phyloP scores from a whole-genome alignment of 2,888 invertebrate species.

The Drosophila eohydei region DNA sequence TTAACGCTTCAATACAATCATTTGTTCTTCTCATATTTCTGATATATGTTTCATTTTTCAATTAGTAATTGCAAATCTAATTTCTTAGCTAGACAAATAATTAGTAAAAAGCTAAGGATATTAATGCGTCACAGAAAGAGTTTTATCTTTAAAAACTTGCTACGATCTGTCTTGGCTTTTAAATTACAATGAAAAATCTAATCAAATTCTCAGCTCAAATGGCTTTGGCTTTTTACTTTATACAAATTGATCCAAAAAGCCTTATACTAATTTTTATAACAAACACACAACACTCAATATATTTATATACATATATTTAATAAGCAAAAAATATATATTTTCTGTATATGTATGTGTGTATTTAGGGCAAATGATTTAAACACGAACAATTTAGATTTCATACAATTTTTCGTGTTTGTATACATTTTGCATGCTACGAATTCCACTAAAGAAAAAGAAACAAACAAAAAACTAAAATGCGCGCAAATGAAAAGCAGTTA shows the following conservation, averaged over 20 bases:
- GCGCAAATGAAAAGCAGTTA: constrained; percentile 65
- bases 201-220: neutral
- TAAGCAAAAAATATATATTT: constrained; percentile 6
- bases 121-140: neutral
- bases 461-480: neutral
- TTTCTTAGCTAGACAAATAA: neutral
- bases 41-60: neutral
- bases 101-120: neutral
- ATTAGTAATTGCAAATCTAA: neutral
- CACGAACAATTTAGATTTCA: constrained; percentile 63
- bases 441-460: constrained; percentile 11
- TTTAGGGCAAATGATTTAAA: constrained; percentile 37
- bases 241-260: neutral
- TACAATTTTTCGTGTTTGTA: constrained; percentile 47
- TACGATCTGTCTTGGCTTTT: too few species aligned
- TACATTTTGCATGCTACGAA: constrained; percentile 43
- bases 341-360: constrained; percentile 10
- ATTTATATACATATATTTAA: neutral
- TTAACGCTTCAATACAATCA: too few species aligned
- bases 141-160: neutral
- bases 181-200: neutral
- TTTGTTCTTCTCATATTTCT: neutral
- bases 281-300: constrained; percentile 1
- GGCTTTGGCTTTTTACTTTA: neutral
- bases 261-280: constrained; percentile 8